Percentiles rank a stretch among this genome's conserved stretches.
Conservation (phyloP, 2,113 vertebrate genomes). For the Pitta sordida region DNA sequence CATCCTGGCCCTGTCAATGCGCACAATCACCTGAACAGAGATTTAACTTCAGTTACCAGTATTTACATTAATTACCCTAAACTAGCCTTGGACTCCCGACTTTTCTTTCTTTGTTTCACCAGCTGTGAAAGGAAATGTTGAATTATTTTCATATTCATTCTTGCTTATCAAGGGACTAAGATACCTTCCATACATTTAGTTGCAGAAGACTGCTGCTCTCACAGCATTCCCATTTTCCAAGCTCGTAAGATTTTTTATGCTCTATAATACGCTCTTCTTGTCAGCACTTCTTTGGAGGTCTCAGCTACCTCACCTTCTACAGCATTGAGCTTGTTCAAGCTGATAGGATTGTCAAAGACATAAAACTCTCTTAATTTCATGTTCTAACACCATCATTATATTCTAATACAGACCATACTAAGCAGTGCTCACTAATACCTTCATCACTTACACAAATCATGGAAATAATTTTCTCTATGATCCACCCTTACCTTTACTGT, state of each 20-base stretch:
- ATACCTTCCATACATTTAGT: not conserved
- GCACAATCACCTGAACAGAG: not conserved
- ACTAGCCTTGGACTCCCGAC: not conserved
- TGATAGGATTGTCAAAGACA: not conserved
- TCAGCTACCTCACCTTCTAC: not conserved
- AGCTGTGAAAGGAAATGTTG: not conserved
- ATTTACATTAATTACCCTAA: not conserved
- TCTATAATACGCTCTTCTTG: not conserved
- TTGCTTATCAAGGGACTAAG: not conserved
- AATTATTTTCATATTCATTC: not conserved
- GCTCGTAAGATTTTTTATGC: not conserved
- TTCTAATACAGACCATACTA: not conserved
- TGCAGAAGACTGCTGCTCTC: not conserved
- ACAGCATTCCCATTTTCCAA: not conserved
- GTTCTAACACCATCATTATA: not conserved
- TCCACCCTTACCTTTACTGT: not conserved
- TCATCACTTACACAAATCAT: not conserved
- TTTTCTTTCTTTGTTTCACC: not conserved
- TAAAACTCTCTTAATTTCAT: not conserved
- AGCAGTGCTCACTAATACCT: not conserved
- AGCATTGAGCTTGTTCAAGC: not conserved
- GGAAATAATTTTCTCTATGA: not conserved
- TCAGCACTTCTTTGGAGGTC: not conserved
- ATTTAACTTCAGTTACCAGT: not conserved
- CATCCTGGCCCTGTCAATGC: not conserved